Evolutionary conservation across 2,113 vertebrate species (phyloP).

Genomic region (Prochilodus magdalenae): DNA sequence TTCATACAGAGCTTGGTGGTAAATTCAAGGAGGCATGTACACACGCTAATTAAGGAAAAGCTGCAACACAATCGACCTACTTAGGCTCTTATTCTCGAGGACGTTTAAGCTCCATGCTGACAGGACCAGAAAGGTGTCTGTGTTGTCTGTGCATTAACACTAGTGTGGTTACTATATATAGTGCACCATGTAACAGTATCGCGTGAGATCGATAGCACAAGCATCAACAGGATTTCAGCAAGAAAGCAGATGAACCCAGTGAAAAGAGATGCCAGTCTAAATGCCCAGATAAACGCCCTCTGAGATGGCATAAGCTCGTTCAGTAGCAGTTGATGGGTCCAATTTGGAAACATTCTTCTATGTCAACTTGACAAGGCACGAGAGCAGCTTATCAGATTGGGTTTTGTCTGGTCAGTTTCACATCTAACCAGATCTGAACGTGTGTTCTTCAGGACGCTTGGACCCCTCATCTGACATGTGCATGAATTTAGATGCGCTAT

Average conservation of each 20-base stretch:
- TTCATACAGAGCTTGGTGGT: not conserved
- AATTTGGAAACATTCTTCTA: not conserved
- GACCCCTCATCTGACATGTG: not conserved
- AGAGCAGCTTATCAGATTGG: no score
- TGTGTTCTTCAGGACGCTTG: not conserved
- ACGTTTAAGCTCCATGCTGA: not conserved
- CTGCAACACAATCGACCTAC: not conserved
- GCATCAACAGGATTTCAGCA: no score
- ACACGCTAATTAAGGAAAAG: not conserved
- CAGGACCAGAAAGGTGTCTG: not conserved
- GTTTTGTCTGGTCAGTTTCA: no score
- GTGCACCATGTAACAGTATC: not conserved
- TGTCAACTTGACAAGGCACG: no score
- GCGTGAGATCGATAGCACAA: no score
- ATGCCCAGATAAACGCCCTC: not conserved
- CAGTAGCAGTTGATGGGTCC: not conserved
- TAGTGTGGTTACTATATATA: not conserved
- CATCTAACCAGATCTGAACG: not conserved
- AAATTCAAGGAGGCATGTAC: slow-evolving; percentile 10
- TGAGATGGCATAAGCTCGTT: not conserved
- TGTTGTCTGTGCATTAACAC: not conserved
- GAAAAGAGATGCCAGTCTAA: not conserved
- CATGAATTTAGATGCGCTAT: no score
- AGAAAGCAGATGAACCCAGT: not conserved
- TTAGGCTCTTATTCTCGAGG: not conserved